Percentiles rank a stretch among this genome's conserved stretches.
Evolutionary conservation across 2,797 vertebrate genomes (phyloP).

Genomic region (Botia almorhae): DNA sequence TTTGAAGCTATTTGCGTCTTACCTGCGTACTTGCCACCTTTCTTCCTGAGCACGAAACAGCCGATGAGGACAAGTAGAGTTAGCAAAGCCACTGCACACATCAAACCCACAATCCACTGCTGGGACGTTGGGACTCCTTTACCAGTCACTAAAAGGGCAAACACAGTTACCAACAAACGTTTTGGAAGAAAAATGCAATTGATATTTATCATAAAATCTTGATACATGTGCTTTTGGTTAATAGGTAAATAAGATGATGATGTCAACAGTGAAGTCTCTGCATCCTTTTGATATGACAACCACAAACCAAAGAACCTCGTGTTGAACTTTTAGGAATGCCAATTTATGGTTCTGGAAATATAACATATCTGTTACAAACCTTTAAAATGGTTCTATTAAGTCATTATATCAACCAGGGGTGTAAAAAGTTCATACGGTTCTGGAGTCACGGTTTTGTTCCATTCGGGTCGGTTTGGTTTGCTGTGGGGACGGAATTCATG

Average conservation of each 20-base stretch:
- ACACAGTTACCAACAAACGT: conserved; percentile 11
- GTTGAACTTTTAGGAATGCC: no score
- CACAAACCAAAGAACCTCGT: not conserved
- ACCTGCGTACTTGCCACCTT: conserved; percentile 97
- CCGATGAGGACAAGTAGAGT: conserved; percentile 83
- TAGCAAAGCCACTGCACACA: conserved; percentile 88
- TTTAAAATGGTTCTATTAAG: not conserved
- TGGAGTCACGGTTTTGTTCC: no score
- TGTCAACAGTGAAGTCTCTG: no score
- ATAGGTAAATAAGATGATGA: not conserved
- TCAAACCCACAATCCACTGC: conserved; percentile 90
- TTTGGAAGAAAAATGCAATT: not conserved
- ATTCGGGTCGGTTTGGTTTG: no score
- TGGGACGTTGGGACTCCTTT: conserved; percentile 76
- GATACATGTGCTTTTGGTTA: not conserved
- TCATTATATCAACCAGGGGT: not conserved
- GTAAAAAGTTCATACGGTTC: no score
- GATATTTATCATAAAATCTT: not conserved
- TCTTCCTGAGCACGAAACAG: conserved; percentile 90
- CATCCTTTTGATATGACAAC: not conserved
- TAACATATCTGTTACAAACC: not conserved
- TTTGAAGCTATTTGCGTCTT: conserved; percentile 60
- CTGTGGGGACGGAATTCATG: no score
- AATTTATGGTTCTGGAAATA: no score
- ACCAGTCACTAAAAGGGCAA: conserved; percentile 73